A percentile compares a stretch with the other conserved stretches of the same genome.
phyloP scores from a whole-genome alignment of 2,797 vertebrate species.

The Nasua narica region DNA sequence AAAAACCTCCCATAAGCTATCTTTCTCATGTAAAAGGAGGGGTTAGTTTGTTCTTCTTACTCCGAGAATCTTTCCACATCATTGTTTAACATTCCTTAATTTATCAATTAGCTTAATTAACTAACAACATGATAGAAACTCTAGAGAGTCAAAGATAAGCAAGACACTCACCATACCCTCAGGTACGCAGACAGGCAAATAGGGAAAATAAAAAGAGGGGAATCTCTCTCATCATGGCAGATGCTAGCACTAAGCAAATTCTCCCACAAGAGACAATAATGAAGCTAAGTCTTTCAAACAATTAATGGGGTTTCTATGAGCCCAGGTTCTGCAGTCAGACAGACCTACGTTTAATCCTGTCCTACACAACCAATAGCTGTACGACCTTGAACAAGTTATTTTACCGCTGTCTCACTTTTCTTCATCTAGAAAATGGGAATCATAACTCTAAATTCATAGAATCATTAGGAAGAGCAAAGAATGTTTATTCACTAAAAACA shows the following conservation, averaged over 20 bases:
- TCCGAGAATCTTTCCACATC: neutral
- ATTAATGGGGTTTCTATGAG: neutral
- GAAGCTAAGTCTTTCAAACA: neutral
- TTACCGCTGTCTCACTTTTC: neutral
- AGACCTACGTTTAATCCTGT: neutral
- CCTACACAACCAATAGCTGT: neutral
- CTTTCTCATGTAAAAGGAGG: neutral
- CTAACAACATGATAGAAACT: neutral
- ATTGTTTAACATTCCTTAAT: neutral
- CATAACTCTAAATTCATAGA: neutral
- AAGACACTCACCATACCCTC: neutral
- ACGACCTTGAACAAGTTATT: neutral
- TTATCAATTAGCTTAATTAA: neutral
- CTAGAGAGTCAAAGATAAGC: neutral
- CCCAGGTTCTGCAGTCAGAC: neutral
- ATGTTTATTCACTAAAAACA: neutral
- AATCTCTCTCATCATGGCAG: accelerated
- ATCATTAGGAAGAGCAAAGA: neutral
- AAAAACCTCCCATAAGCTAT: neutral
- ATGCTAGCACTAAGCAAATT: neutral
- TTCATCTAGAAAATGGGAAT: slow-evolving; percentile 11
- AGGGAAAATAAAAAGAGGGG: neutral
- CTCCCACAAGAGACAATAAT: neutral
- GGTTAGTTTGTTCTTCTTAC: neutral
- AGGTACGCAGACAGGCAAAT: neutral